phyloP scores from a whole-genome alignment of 2,888 invertebrate species.

The Heliconius charithonia region DNA sequence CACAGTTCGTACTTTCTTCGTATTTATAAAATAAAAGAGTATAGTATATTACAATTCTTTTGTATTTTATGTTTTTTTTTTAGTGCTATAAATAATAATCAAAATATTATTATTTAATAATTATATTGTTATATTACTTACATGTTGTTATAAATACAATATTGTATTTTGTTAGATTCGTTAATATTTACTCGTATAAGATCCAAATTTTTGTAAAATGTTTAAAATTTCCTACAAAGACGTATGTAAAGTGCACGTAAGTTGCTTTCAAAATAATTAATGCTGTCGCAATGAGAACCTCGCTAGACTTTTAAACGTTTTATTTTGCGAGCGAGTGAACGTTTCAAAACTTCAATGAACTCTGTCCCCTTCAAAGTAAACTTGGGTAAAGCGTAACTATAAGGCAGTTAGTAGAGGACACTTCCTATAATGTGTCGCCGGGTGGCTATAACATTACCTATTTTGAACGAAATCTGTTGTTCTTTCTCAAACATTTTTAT shows the following conservation, averaged over 20 bases:
- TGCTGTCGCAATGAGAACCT: constrained; percentile 34
- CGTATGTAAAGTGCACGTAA: constrained; percentile 13
- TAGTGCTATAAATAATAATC: not conserved
- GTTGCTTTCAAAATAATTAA: constrained; percentile 42
- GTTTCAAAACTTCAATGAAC: constrained; percentile 5
- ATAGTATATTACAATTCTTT: not conserved
- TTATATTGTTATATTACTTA: not conserved
- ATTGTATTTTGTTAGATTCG: too few relatives aligned
- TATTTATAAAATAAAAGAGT: not conserved
- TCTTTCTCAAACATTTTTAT: not conserved
- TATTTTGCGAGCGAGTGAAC: constrained; percentile 21
- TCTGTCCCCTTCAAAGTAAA: constrained; percentile 16
- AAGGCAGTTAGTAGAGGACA: constrained; percentile 11
- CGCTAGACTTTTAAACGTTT: constrained; percentile 30
- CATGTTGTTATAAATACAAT: not conserved
- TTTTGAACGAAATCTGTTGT: not conserved
- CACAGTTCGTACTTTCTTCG: not conserved
- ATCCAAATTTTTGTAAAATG: not conserved
- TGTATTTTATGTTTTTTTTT: too few relatives aligned
- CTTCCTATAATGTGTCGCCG: not conserved
- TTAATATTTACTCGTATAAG: too few relatives aligned
- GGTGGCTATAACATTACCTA: constrained; percentile 7
- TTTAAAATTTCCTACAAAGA: constrained; percentile 17
- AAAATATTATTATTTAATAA: not conserved
- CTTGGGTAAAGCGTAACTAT: constrained; percentile 20